These are phyloP conservation scores for Gallinago jamesoni DNA, from an alignment of 2,113 vertebrate genomes.

Conservation along the genomic window DNA sequence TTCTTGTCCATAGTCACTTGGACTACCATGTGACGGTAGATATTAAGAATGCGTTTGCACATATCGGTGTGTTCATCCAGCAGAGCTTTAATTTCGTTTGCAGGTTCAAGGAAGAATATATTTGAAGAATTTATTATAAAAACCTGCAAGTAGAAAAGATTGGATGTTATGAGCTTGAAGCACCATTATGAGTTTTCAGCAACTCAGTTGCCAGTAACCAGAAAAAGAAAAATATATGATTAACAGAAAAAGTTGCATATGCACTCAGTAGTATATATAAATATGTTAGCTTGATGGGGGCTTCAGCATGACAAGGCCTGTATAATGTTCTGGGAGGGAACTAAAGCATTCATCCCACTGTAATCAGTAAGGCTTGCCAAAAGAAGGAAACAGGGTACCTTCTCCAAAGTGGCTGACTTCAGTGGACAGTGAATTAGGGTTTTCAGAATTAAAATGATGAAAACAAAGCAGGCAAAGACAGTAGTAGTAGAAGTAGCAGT, in stretches of 20 bases:
- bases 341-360: neutral
- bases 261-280: neutral
- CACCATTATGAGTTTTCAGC: neutral
- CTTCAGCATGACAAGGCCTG: neutral
- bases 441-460: neutral
- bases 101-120: conserved; percentile 95
- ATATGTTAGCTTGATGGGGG: neutral
- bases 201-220: neutral
- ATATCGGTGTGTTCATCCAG: conserved; percentile 98
- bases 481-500: neutral
- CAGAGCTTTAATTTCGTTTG: conserved; percentile 92
- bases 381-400: neutral
- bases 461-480: neutral
- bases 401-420: neutral
- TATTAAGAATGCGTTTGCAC: conserved; percentile 98
- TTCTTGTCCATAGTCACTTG: conserved; percentile 99
- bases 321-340: neutral
- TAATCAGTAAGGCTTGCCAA: neutral
- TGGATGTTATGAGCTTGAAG: neutral
- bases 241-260: neutral
- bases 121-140: conserved; percentile 98
- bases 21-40: conserved; percentile 97
- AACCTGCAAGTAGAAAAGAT: conserved; percentile 78
- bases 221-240: neutral
- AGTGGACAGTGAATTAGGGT: neutral